Evolutionary conservation across 2,888 invertebrate species (phyloP), one percentile per base, ranked within the genome.

Genomic region (Epirrhoe alternata): DNA sequence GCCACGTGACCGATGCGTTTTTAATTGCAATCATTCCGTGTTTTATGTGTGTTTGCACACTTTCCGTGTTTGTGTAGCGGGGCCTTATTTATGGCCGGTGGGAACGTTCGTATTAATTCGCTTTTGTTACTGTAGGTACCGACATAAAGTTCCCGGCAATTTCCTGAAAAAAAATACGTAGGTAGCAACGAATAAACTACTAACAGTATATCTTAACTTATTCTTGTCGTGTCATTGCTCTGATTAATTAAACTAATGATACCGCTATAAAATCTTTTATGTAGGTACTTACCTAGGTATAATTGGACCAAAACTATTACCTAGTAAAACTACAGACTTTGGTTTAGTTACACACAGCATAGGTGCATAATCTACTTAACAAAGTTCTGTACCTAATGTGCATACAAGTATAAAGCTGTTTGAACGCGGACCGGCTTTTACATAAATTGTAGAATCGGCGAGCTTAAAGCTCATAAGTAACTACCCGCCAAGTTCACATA

Each of bases 1-100:
- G 86, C 78, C 89, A 87, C 89, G 90, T 86, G 90, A 84, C 87
- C 88, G 89, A 91, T 91, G 91, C 90, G 90, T 93, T 92, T 92
- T 91, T 92, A 92, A 92, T 91, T 92, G 92, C 90, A 92, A 92
- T 92, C 91, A 90, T 92, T 90, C 86, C 87, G 89, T 92, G 92
- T 92, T 93, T 93, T 93, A 93, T 91, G 90, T 89, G 24, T 92
- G 92, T 92, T 92, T 92, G 87, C 85, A 78, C 84, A 85, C 88
- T 89, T 88, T 87, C 86, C 85, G 85, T 82, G 90, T 90, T 90
- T 90, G 86, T 78, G 76, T 79, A 79, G 80, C 85, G 79, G 84
- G 87, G 87, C 83, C 89, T 92, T 92, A 89, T 92, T 92, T 91
- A 92, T 88, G 84, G 87, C 85, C 86, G 86, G 86, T 90, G 89